Base-by-base conservation (phyloP, 2,797 vertebrate species). In the Esox lucius region DNA sequence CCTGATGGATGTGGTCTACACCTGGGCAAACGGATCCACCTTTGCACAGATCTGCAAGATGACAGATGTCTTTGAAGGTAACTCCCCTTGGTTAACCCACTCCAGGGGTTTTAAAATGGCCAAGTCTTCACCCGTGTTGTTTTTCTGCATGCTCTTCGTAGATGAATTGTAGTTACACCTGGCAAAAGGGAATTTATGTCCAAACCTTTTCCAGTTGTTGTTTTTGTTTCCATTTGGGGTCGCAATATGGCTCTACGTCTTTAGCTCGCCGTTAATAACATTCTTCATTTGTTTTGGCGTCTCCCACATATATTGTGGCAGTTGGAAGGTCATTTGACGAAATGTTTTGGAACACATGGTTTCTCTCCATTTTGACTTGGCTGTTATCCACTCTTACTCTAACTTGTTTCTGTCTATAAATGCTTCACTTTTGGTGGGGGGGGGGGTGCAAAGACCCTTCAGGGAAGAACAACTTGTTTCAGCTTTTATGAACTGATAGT, bases 11-110 rank as follows among this genome's bases (percentile, higher is more conserved):
- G 98, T 99, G 53, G 95, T 99, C 1, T 95, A 94, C 75, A 98
- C 98, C 0, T 99, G 98, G 98, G 95, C 97, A 68, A 97, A 97
- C 17, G 98, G 98, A 16, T 95, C 96, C 70, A 96, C 96, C 0
- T 99, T 99, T 51, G 95, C 97, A 62, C 98, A 99, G 74, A 98
- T 99, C 88, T 99, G 98, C 93, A 99, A 98, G 90, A 99, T 99
- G 98, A 99, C 98, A 0, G 98, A 99, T 71, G 96, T 99, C 75
- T 99, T 99, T 80, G 98, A 99, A 96, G 98, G 98, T 98, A 90
- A 73, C 5, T 13, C 19, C 26, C 49, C 31, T 13, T 46, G 42
- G 42, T 13, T 46, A 3, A 35, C 12, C 28, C n/a, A n/a, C 5
- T 33, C 22, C 56, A 24, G n/a, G 24, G n/a, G 22, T 24, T 24